Evolutionary conservation across 2,888 invertebrate species (phyloP), one percentile per base, ranked within the genome.

Genomic region (Trichogramma evanescens): DNA sequence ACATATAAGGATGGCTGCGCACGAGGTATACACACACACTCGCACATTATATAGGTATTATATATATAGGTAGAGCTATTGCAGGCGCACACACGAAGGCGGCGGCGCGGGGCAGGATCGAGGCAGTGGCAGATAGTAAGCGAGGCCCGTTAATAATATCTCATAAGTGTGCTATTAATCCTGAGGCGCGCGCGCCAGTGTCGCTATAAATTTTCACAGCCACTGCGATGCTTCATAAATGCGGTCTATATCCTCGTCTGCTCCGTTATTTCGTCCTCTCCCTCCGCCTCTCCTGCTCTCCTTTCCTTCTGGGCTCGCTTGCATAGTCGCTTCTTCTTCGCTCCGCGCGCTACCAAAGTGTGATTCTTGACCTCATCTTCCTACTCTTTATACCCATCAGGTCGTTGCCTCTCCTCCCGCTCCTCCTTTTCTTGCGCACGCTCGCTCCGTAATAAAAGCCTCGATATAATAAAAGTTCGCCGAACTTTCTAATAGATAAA

Each of bases 101-200:
- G 26, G 39, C 39, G 40, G 54, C 50, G 41, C n/a, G 38, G 39
- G 10, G 26, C 8, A 13, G n/a, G 50, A 45, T 59, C 62, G 62
- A 59, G 26, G 42, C 13, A 42, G 43, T 40, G 40, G 44, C 52
- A 67, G 67, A 65, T 67, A 65, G 67, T 65, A 66, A 66, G 65
- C 65, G 62, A 63, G 26, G 26, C 26, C 67, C 67, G 69, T 68
- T 68, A 68, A 68, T 69, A 69, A 68, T 66, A 69, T 65, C 67
- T 67, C 66, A 66, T 66, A 66, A 67, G 67, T 65, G 66, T 65
- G 63, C 68, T 66, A 69, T 68, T 68, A 69, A 69, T 69, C 65
- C 67, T 66, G 43, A 26, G 26, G 26, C 26, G 26, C 26, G 26
- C 26, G 26, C 63, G 64, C 62, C 52, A 63, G 59, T 66, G 67